Conservation (phyloP, 2,113 vertebrate species). For the Synchiropus splendidus region DNA sequence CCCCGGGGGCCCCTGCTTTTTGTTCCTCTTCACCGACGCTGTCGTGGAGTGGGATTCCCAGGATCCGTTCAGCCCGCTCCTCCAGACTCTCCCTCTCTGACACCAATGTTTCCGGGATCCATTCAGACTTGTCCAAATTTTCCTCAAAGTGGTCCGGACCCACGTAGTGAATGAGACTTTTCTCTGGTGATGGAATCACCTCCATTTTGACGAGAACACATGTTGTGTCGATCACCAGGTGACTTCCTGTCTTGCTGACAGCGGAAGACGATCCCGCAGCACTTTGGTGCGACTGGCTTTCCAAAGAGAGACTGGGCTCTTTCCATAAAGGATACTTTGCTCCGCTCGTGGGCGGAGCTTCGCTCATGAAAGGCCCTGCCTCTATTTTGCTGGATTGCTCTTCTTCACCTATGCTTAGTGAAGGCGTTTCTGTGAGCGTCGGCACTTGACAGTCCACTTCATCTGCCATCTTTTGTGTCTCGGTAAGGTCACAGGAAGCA, state of each 20-base stretch:
- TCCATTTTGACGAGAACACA: slow-evolving; percentile 78
- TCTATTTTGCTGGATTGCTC: too few species aligned
- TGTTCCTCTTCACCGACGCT: slow-evolving; percentile 2
- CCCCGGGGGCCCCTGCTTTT: neutral
- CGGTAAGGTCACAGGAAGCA: slow-evolving; percentile 1
- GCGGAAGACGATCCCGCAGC: slow-evolving; percentile 2
- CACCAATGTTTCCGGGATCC: slow-evolving; percentile 4
- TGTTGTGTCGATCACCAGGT: slow-evolving; percentile 78
- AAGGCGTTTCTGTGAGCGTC: neutral
- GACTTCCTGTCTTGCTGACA: slow-evolving; percentile 32
- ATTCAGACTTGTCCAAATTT: neutral
- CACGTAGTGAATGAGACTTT: slow-evolving; percentile 64
- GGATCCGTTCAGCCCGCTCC: slow-evolving; percentile 53
- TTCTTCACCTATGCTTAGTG: too few species aligned
- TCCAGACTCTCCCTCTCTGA: slow-evolving; percentile 40
- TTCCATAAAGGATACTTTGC: slow-evolving; percentile 64
- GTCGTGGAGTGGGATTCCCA: slow-evolving; percentile 48
- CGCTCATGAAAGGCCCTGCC: slow-evolving; percentile 9
- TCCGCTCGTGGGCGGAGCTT: too few species aligned
- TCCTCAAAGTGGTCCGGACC: slow-evolving; percentile 4
- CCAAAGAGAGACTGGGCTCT: slow-evolving; percentile 37
- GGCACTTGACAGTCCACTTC: slow-evolving; percentile 43
- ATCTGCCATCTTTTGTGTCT: slow-evolving; percentile 40
- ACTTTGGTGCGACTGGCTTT: slow-evolving; percentile 6
- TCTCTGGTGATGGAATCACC: slow-evolving; percentile 67